A percentile compares a stretch with the other conserved stretches of the same genome.
These are phyloP conservation scores for Tenebrosternarchus preto DNA, from an alignment of 2,113 vertebrate species.

Conservation along the genomic window DNA sequence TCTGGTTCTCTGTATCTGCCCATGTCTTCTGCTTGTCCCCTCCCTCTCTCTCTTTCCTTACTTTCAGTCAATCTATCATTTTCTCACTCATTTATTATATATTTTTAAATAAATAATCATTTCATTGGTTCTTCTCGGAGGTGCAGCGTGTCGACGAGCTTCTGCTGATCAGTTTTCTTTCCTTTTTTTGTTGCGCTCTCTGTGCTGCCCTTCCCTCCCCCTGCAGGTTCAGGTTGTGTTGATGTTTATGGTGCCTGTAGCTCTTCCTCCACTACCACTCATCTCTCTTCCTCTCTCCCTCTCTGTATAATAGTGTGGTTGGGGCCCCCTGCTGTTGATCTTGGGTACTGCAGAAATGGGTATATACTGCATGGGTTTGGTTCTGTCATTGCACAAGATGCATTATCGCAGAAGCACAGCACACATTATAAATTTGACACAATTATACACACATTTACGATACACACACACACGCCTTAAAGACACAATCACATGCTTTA, in stretches of 20 bases:
- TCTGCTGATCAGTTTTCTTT: slow-evolving; percentile 61
- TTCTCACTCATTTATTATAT: not conserved
- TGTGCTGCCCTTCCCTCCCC: slow-evolving; percentile 4
- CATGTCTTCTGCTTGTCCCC: slow-evolving; percentile 31
- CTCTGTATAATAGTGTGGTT: slow-evolving; percentile 76
- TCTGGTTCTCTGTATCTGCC: slow-evolving; percentile 49
- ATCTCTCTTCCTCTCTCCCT: slow-evolving; percentile 72
- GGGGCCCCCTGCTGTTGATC: slow-evolving; percentile 78
- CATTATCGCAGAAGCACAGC: slow-evolving; percentile 21
- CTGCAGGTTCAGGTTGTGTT: slow-evolving; percentile 23
- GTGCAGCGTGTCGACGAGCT: slow-evolving; percentile 84
- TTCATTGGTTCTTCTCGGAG: slow-evolving; percentile 77
- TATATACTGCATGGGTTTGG: slow-evolving; percentile 83
- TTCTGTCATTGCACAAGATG: slow-evolving; percentile 59
- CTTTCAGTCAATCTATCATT: slow-evolving; percentile 18
- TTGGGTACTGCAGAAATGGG: slow-evolving; percentile 78
- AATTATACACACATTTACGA: slow-evolving; percentile 24
- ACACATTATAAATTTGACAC: not conserved
- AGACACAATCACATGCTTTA: slow-evolving; percentile 36
- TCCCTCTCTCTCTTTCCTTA: slow-evolving; percentile 30
- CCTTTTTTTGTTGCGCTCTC: not conserved
- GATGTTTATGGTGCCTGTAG: slow-evolving; percentile 18
- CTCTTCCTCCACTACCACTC: slow-evolving; percentile 58
- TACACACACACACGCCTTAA: slow-evolving; percentile 51
- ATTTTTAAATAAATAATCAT: too few species aligned